Conservation (phyloP, 2,113 vertebrate genomes). For the Micromys minutus region DNA sequence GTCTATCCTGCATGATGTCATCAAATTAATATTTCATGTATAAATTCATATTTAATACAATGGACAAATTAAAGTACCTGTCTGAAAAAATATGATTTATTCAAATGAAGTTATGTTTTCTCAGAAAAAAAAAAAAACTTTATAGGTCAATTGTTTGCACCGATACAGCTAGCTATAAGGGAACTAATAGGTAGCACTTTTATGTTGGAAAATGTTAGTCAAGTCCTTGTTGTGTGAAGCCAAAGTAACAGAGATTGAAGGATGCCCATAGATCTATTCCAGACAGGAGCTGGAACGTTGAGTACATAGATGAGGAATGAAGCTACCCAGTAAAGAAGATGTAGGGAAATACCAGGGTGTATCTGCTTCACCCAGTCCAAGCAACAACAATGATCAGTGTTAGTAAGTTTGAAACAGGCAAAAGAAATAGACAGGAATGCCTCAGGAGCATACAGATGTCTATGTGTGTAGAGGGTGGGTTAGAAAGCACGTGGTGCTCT, state of each 20-base stretch:
- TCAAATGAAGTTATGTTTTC: background rate
- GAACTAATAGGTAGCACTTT: background rate
- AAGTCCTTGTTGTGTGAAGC: background rate
- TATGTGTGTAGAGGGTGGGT: background rate
- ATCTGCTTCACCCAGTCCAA: accelerated
- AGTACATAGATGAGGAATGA: background rate
- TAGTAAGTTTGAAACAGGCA: background rate
- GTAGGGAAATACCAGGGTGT: accelerated
- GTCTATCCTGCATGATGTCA: background rate
- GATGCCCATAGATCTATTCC: background rate
- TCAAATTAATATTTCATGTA: background rate
- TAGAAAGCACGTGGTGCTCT: background rate
- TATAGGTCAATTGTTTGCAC: background rate
- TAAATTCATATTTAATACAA: background rate
- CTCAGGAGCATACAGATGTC: background rate
- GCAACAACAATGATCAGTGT: background rate
- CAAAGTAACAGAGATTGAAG: background rate
- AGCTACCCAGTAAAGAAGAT: no score
- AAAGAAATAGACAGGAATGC: background rate
- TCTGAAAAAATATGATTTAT: background rate
- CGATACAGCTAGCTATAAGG: background rate
- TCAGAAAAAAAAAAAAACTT: background rate
- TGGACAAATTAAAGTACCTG: background rate
- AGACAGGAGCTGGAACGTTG: background rate
- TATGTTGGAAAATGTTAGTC: background rate